Base-by-base conservation (phyloP, 2,888 invertebrate species). In the Drosophila cognata region DNA sequence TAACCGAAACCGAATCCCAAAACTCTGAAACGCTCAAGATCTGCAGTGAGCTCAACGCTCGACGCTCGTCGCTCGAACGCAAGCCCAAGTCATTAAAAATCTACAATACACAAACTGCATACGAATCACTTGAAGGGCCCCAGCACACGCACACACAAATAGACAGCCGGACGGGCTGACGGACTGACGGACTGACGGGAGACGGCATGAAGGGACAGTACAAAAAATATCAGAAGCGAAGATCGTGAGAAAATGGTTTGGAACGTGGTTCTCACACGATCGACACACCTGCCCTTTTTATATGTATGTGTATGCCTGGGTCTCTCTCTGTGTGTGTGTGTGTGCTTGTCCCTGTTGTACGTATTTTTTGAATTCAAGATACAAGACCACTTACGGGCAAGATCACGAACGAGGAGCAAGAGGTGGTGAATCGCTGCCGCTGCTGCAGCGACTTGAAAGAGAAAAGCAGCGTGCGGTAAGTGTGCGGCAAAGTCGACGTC, bases 251-350 rank as follows among this genome's bases (percentile, higher is more conserved):
- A 93, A 93, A 93, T 93, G 92, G 92, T 93, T 93, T 93, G 93
- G 93, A 93, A 93, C 93, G 93, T 93, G 93, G 93, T 93, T 93
- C 93, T 93, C 93, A 93, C 93, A 93, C 93, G 93, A 93, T 93
- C 93, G 93, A 93, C 93, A 93, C 93, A 93, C 93, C 93, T 93
- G 93, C 93, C 93, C 92, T 92, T 92, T 93, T 90, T 79, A 81
- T 81, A 82, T 85, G 85, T 77, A 58, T 60, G 46, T 71, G 61
- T 73, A 28, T 64, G 57, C 59, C 46, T 61, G 29, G 25, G 33
- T 60, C 29, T 61, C 21, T 46, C 7, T 46, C 8, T 21, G n/a
- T 70, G 38, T 57, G 65, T 61, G 43, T 66, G 46, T 35, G 55
- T 78, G 62, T 75, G 51, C 62, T 71, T 77, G 73, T 79, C 71